Evolutionary conservation across 1,140 invertebrate genomes (phyloP).

Genomic region (Dufourea novaeangliae): DNA sequence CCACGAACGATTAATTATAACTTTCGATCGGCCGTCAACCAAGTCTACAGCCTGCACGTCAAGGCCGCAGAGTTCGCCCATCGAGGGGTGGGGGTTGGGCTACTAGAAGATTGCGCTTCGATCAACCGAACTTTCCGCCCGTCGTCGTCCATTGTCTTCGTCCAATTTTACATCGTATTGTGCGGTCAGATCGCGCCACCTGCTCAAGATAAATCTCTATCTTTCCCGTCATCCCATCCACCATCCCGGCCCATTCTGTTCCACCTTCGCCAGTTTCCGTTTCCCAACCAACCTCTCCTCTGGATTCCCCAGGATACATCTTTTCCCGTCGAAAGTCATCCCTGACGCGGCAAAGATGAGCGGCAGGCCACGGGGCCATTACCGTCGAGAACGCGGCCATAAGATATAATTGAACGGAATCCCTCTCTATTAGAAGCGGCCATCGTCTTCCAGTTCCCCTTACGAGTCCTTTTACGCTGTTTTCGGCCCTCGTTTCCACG

Average conservation of each 20-base stretch:
- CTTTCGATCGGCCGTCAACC: not conserved
- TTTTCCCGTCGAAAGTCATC: slow-evolving; percentile 47
- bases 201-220: slow-evolving; percentile 39
- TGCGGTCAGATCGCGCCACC: slow-evolving; percentile 30
- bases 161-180: slow-evolving; percentile 27
- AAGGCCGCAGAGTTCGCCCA: not conserved
- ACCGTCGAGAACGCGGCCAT: slow-evolving; percentile 59
- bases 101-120: not conserved
- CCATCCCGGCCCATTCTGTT: not conserved
- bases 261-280: not conserved
- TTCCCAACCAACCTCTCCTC: slow-evolving; percentile 17
- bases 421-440: slow-evolving; percentile 70
- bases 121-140: not conserved
- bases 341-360: slow-evolving; percentile 15
- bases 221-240: not conserved
- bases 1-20: slow-evolving; percentile 33
- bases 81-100: too few species aligned
- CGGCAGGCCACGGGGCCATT: slow-evolving; percentile 57
- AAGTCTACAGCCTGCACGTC: not conserved
- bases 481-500: slow-evolving; percentile 45
- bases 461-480: slow-evolving; percentile 26
- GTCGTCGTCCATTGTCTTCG: not conserved
- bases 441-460: slow-evolving; percentile 58
- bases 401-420: slow-evolving; percentile 76
- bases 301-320: slow-evolving; percentile 8